Evolutionary conservation across 2,888 invertebrate species (phyloP).

Genomic region (Harmothoe impar): DNA sequence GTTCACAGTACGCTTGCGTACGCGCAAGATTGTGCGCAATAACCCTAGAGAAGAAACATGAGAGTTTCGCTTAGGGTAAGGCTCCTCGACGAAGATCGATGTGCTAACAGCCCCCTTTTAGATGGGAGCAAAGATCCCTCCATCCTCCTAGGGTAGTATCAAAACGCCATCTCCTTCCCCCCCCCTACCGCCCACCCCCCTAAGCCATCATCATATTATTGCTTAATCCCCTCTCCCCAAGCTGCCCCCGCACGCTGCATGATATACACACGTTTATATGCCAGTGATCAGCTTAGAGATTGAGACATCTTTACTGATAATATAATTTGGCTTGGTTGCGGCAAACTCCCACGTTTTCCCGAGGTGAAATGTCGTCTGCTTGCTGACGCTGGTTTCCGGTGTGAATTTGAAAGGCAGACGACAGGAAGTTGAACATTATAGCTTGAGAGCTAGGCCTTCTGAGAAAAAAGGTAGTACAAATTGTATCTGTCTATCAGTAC

Average conservation of each 20-base stretch:
- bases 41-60: no score
- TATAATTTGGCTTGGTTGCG: no score
- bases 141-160: not conserved
- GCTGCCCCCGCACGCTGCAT: not conserved
- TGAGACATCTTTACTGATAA: no score
- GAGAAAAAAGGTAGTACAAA: no score
- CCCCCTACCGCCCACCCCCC: not conserved
- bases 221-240: not conserved
- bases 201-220: not conserved
- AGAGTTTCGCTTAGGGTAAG: no score
- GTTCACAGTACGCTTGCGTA: no score
- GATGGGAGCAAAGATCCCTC: not conserved
- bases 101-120: conserved; percentile 31
- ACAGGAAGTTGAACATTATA: no score
- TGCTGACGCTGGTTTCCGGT: not conserved
- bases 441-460: no score
- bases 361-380: not conserved
- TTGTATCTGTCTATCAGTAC: no score
- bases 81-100: not conserved
- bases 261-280: no score
- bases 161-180: not conserved
- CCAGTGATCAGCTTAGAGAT: not conserved
- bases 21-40: no score
- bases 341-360: not conserved
- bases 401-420: not conserved